Conservation (phyloP, 2,888 invertebrate genomes). For the Taenaris catops region DNA sequence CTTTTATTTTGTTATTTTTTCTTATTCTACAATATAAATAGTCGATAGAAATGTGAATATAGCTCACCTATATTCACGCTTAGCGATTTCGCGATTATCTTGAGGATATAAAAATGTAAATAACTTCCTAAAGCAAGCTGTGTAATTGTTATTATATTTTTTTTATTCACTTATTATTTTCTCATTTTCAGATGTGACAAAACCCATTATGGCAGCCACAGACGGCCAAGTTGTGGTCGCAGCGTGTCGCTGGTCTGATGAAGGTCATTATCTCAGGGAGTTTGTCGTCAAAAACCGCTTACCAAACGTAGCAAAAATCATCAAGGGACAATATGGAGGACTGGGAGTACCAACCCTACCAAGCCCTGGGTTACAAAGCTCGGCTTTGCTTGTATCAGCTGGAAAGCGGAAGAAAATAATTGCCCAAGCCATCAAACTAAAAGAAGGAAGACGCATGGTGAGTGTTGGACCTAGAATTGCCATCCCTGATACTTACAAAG, state of each 20-base stretch:
- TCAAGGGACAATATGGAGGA: conserved; percentile 95
- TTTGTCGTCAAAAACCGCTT: conserved; percentile 86
- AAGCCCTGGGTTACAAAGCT: conserved; percentile 91
- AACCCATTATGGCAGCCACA: conserved; percentile 88
- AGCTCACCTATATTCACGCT: too few relatives aligned
- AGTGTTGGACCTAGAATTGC: conserved; percentile 91
- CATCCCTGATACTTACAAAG: conserved; percentile 94
- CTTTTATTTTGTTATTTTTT: too few relatives aligned
- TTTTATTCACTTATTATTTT: too few relatives aligned
- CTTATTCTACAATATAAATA: too few relatives aligned
- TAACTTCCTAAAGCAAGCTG: too few relatives aligned
- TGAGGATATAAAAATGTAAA: too few relatives aligned
- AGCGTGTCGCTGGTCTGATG: conserved; percentile 88
- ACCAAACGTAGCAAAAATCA: conserved; percentile 93
- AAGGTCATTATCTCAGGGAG: conserved; percentile 86
- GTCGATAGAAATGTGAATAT: too few relatives aligned
- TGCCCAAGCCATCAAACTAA: conserved; percentile 93
- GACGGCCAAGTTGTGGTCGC: conserved; percentile 94
- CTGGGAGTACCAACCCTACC: conserved; percentile 94
- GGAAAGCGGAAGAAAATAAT: conserved; percentile 92
- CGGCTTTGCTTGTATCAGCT: conserved; percentile 91
- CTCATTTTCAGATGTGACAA: conserved; percentile 77
- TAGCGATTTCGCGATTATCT: too few relatives aligned
- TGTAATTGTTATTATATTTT: too few relatives aligned
- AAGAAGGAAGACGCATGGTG: conserved; percentile 90